Base-by-base conservation (phyloP, 2,888 invertebrate species). In the Drosophila basisetae region DNA sequence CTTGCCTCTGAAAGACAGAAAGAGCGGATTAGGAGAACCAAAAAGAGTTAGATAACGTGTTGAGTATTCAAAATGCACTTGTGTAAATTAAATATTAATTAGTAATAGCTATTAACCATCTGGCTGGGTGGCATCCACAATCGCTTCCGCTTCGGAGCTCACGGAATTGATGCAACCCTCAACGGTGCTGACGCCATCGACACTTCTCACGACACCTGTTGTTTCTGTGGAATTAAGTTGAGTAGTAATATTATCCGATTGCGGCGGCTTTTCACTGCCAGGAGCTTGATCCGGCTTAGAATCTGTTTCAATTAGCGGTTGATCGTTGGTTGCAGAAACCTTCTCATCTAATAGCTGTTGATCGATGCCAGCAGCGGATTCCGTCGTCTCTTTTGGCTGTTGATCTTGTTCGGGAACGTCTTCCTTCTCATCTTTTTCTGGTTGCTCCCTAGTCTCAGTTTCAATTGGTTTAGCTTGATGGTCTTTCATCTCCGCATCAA, bases 91-190 rank as follows among this genome's bases (percentile, higher is more conserved):
- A 37, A 60, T 52, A 80, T 67, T 69, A 61, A 39, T 39, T 70
- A 55, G 55, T 56, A 68, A 67, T 69, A 77, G 70, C 69, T 89
- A 85, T 89, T 85, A 89, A 85, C 84, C 84, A 63, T 85, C 82
- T 82, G 71, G 49, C 10, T 68, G 69, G 25, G 76, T 56, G 54
- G 59, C 59, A 65, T 85, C 89, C 65, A 63, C 63, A 30, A 64
- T 61, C 52, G 47, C 25, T 47, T 47, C 25, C 47, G 67, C 22
- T 76, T 68, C 18, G 68, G 58, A 47, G 37, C 35, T 28, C 52
- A 39, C 35, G 35, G 52, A 18, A 41, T 43, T 28, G 41, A 31
- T 50, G 22, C 37, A 33, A 39, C 11, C 60, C 33, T 47, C 49
- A 18, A 54, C 35, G 30, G 33, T 25, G 47, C 16, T 56, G 25